phyloP scores from a whole-genome alignment of 2,113 vertebrate species.

The Hemiprocne comata region DNA sequence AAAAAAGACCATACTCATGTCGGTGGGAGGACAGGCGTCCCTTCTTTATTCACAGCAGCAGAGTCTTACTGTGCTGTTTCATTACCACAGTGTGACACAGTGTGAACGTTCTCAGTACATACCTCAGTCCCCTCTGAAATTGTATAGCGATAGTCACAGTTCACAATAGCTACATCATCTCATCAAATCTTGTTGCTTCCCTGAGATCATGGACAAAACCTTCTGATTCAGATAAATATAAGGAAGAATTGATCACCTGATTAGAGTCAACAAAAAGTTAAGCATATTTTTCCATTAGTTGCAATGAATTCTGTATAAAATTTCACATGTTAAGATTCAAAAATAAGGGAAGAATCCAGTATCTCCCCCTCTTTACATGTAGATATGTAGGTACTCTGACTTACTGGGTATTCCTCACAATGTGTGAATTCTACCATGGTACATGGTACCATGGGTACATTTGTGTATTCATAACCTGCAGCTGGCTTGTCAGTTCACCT shows the following conservation, averaged over 20 bases:
- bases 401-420: not conserved
- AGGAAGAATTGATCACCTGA: not conserved
- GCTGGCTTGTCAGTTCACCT: not conserved
- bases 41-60: not conserved
- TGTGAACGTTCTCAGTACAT: not conserved
- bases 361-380: not conserved
- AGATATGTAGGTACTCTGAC: not conserved
- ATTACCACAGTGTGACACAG: not conserved
- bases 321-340: not conserved
- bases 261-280: not conserved
- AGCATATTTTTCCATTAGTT: not conserved
- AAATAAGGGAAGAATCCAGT: not conserved
- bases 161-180: not conserved
- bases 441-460: not conserved
- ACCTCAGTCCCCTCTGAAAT: not conserved
- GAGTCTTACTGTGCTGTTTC: not conserved
- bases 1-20: not conserved
- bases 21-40: not conserved
- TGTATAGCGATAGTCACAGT: not conserved
- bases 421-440: not conserved
- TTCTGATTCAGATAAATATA: not conserved
- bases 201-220: not conserved
- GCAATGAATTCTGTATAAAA: not conserved
- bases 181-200: not conserved
- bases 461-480: not conserved